Conservation (phyloP, 2,888 invertebrate species). For the Petrolisthes cinctipes region DNA sequence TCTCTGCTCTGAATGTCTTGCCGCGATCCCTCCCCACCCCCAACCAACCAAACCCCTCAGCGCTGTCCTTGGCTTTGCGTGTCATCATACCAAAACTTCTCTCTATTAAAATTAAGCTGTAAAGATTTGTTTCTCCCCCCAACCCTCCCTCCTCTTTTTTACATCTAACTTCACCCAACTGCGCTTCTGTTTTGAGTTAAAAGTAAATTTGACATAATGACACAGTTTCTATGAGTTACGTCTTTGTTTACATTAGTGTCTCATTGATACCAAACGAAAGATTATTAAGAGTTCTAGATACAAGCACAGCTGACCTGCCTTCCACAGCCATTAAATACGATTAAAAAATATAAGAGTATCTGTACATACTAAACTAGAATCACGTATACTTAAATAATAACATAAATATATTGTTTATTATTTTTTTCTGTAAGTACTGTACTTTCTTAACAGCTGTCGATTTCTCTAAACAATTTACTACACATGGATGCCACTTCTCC, state of each 20-base stretch:
- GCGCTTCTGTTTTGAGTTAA: not conserved
- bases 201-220: not conserved
- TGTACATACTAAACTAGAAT: constrained; percentile 32
- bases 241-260: constrained; percentile 20
- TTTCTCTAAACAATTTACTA: constrained; percentile 29
- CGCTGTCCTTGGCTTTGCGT: constrained; percentile 21
- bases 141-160: not conserved
- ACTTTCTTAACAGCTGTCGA: constrained; percentile 22
- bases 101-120: not conserved
- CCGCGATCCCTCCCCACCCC: not conserved
- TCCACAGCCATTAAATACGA: constrained; percentile 10
- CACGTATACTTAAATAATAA: constrained; percentile 25
- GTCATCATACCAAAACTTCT: not conserved
- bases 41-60: not conserved
- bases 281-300: not conserved
- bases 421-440: constrained; percentile 10
- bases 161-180: not conserved
- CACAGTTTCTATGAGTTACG: constrained; percentile 25
- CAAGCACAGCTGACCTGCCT: constrained; percentile 24
- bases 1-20: not conserved
- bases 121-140: not conserved
- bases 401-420: constrained; percentile 1
- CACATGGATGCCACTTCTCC: constrained; percentile 40
- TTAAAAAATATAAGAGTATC: not conserved
- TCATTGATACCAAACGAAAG: constrained; percentile 4